phyloP scores from a whole-genome alignment of 1,140 invertebrate species.

The Meloidogyne chitwoodi region DNA sequence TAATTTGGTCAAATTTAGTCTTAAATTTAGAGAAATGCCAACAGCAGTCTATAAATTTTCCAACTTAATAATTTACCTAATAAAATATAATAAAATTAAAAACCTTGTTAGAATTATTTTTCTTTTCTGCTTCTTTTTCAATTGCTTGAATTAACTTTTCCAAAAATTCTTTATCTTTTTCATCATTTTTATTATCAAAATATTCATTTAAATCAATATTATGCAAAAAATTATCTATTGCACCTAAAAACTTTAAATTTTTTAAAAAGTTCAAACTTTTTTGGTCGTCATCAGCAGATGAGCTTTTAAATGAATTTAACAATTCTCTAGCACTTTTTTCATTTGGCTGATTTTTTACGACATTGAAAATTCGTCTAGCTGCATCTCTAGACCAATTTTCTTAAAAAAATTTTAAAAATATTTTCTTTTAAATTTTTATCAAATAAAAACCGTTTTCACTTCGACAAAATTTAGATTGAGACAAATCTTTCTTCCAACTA shows the following conservation, averaged over 20 bases:
- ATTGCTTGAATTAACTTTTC: slow-evolving; percentile 20
- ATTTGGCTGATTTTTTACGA: not conserved
- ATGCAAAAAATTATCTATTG: not conserved
- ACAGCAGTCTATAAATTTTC: too few relatives aligned
- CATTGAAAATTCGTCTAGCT: not conserved
- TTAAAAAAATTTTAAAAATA: not conserved
- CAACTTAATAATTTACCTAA: not conserved
- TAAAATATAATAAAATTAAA: not conserved
- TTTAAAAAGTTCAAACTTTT: slow-evolving; percentile 1
- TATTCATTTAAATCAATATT: not conserved
- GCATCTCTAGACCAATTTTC: not conserved
- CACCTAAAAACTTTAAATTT: not conserved
- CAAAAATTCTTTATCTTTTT: slow-evolving; percentile 35
- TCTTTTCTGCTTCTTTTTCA: slow-evolving; percentile 18
- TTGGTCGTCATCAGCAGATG: not conserved
- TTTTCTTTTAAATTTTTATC: not conserved
- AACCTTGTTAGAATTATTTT: not conserved
- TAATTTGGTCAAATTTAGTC: not conserved
- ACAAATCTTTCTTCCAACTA: not conserved
- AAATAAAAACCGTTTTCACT: not conserved
- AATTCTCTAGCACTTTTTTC: slow-evolving; percentile 1
- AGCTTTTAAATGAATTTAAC: not conserved
- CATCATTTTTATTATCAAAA: not conserved
- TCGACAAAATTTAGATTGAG: not conserved
- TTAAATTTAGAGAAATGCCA: not conserved